Evolutionary conservation across 2,113 vertebrate species (phyloP).

Genomic region (Myanophis thanlyinensis): DNA sequence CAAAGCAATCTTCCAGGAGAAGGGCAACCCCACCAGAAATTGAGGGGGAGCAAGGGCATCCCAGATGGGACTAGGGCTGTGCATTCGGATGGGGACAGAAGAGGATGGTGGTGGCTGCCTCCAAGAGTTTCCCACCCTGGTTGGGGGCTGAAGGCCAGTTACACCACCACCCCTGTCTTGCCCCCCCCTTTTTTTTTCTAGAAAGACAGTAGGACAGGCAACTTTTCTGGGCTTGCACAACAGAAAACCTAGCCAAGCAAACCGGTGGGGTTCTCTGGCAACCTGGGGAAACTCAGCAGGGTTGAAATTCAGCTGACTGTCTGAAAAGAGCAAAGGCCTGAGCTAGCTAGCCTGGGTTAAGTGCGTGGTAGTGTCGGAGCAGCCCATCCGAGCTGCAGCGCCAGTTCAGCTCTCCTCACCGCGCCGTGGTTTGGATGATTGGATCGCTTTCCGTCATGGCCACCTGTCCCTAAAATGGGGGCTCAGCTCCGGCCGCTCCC

Average conservation of each 20-base stretch:
- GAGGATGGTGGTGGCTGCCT: not conserved
- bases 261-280: not conserved
- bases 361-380: not conserved
- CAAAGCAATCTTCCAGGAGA: not conserved
- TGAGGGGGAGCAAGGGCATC: not conserved
- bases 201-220: not conserved
- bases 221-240: not conserved
- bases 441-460: not conserved
- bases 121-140: not conserved
- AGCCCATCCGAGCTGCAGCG: no score
- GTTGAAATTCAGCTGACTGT: not conserved
- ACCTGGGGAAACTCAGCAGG: not conserved
- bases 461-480: not conserved
- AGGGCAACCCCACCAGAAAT: not conserved
- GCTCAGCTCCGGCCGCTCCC: no score
- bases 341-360: not conserved
- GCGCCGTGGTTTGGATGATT: no score
- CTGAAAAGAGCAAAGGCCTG: not conserved
- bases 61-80: not conserved
- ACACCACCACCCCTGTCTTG: not conserved
- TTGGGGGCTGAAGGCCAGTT: not conserved
- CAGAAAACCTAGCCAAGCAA: not conserved
- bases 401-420: no score
- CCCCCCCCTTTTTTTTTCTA: not conserved
- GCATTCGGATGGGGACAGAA: not conserved